phyloP scores from a whole-genome alignment of 2,113 vertebrate species.

The Uropsilus gracilis region DNA sequence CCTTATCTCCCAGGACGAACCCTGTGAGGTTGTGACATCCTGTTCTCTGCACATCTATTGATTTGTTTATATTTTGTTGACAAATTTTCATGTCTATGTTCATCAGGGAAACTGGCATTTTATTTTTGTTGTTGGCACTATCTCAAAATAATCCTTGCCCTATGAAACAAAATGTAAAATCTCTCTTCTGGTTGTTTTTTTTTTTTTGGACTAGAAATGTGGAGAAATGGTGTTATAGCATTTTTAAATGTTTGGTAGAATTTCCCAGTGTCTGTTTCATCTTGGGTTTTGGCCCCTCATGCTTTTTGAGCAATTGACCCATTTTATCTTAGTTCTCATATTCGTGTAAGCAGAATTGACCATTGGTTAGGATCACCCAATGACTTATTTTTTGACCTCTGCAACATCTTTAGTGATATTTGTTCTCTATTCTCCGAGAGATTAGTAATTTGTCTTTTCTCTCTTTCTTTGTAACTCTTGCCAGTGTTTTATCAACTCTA shows the following conservation, averaged over 20 bases:
- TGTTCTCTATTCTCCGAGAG: not conserved
- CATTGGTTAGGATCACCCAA: not conserved
- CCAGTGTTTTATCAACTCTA: not conserved
- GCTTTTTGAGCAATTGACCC: not conserved
- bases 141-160: not conserved
- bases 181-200: not conserved
- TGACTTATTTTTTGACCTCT: not conserved
- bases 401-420: not conserved
- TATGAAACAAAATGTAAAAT: not conserved
- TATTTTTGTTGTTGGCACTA: not conserved
- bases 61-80: not conserved
- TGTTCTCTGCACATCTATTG: not conserved
- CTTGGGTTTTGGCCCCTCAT: not conserved
- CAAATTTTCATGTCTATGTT: not conserved
- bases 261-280: not conserved
- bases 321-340: slow-evolving; percentile 17
- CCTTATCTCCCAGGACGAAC: not conserved
- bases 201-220: not conserved
- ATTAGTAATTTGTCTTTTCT: not conserved
- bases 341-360: not conserved
- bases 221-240: not conserved
- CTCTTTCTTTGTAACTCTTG: not conserved
- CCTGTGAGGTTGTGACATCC: not conserved
- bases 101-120: not conserved
- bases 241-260: not conserved